Evolutionary conservation across 2,888 invertebrate species (phyloP).

Genomic region (Odontomyia ornata): DNA sequence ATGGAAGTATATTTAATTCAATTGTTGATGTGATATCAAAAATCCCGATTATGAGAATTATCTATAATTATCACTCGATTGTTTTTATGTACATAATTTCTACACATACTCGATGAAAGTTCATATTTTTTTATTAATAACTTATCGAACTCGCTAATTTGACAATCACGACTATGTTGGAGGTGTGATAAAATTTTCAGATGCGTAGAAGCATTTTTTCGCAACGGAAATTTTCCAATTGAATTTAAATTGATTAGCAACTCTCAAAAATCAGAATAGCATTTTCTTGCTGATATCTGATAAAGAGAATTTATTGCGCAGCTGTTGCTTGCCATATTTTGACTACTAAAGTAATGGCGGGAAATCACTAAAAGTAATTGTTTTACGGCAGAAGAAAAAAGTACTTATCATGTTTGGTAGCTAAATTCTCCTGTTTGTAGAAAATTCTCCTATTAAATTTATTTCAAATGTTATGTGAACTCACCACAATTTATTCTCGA

Average conservation of each 20-base stretch:
- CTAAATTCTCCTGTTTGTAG: no score
- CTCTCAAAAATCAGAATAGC: neutral
- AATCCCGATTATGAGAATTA: no score
- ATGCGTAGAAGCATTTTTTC: neutral
- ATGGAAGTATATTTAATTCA: no score
- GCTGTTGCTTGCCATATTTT: neutral
- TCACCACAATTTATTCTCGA: no score
- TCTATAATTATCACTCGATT: constrained; percentile 2
- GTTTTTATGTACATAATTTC: neutral
- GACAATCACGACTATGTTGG: neutral
- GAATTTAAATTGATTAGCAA: constrained; percentile 1
- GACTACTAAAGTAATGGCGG: no score
- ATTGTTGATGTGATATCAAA: no score
- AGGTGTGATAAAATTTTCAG: neutral
- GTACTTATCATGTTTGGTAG: no score
- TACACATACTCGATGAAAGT: neutral
- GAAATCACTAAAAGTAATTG: no score
- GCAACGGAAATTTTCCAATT: constrained; percentile 1
- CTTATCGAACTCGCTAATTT: neutral
- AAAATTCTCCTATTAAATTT: no score
- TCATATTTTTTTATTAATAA: neutral
- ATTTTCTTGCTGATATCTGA: neutral
- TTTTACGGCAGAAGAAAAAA: no score
- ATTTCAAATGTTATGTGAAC: no score
- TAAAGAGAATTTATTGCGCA: neutral